Percentiles rank a stretch among this genome's conserved stretches.
These are phyloP conservation scores for Harpalus rubripes DNA, from an alignment of 2,888 invertebrate species.

Conservation along the genomic window DNA sequence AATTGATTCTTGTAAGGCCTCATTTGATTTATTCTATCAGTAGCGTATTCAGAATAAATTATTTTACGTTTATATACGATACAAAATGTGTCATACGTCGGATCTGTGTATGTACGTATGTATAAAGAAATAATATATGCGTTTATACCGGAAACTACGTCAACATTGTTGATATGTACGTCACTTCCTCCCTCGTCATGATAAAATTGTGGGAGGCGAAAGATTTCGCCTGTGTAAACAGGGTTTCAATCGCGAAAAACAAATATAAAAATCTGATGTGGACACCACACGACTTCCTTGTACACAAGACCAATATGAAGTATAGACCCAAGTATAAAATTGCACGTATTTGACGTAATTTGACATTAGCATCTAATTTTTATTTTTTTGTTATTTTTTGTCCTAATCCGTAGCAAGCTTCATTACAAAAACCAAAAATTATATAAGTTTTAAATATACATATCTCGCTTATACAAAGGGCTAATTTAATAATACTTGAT, in stretches of 20 bases:
- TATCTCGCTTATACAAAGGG: no score
- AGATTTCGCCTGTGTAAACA: background rate
- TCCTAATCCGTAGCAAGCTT: no score
- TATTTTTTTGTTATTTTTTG: no score
- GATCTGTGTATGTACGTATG: background rate
- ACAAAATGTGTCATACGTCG: background rate
- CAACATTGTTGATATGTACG: background rate
- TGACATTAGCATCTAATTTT: no score
- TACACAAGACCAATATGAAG: no score
- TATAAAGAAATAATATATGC: conserved; percentile 2
- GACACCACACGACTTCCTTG: no score
- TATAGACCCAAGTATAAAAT: no score
- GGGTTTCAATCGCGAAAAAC: background rate
- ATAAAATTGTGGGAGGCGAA: background rate
- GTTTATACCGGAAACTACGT: background rate
- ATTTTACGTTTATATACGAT: background rate
- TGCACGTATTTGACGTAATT: no score
- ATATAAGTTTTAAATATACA: no score
- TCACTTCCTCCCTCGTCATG: background rate
- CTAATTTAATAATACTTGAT: no score
- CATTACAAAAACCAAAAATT: no score
- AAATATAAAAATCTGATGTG: background rate
- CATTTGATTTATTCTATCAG: conserved; percentile 2
- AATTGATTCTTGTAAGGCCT: background rate
- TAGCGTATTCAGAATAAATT: background rate